These are phyloP conservation scores for Archips crataeganus DNA, from an alignment of 2,888 invertebrate genomes.

Conservation along the genomic window DNA sequence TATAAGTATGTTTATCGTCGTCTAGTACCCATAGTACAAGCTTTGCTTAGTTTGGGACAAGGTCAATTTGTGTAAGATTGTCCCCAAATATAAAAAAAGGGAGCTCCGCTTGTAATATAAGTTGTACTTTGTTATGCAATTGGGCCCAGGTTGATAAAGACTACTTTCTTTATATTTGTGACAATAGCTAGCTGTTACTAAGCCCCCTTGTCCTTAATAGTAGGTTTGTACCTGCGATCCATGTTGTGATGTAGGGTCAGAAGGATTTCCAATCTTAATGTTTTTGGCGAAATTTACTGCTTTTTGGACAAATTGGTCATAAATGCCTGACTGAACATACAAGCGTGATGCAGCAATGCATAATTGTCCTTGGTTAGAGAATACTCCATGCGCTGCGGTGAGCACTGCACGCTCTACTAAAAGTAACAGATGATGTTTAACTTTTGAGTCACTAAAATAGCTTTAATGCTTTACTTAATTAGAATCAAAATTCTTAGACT, in stretches of 20 bases:
- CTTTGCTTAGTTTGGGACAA: too few species aligned
- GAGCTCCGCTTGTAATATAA: too few species aligned
- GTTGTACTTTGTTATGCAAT: too few species aligned
- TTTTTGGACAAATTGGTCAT: slow-evolving; percentile 93
- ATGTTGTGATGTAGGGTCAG: slow-evolving; percentile 88
- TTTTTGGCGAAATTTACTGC: slow-evolving; percentile 89
- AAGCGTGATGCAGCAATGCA: slow-evolving; percentile 28
- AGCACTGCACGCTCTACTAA: slow-evolving; percentile 10
- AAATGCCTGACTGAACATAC: slow-evolving; percentile 86
- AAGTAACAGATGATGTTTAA: neutral
- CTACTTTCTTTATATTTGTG: too few species aligned
- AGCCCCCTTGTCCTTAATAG: neutral
- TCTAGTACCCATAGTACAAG: too few species aligned
- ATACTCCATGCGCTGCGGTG: slow-evolving; percentile 13
- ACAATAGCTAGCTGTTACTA: neutral
- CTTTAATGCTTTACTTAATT: neutral
- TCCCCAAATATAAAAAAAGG: too few species aligned
- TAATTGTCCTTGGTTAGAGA: slow-evolving; percentile 25
- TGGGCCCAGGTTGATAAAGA: too few species aligned
- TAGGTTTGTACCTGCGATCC: slow-evolving; percentile 91
- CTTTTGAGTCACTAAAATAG: neutral
- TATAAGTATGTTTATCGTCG: too few species aligned
- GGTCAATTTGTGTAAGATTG: too few species aligned
- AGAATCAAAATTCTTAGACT: neutral
- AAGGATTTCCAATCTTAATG: slow-evolving; percentile 94